These are phyloP conservation scores for Dorcus parallelipipedus DNA, from an alignment of 2,888 invertebrate species.

Conservation along the genomic window DNA sequence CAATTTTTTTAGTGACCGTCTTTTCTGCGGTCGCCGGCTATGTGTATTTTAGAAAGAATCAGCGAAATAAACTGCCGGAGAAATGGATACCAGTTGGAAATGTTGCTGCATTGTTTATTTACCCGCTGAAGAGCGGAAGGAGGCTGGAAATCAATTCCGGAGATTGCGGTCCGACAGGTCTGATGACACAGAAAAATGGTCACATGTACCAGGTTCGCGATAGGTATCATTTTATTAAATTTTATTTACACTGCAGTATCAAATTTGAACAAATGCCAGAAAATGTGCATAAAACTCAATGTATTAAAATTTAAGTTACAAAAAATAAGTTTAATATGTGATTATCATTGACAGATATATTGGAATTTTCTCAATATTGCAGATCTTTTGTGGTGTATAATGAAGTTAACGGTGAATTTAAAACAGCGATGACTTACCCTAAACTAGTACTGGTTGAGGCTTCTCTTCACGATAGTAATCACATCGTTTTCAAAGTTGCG, in stretches of 20 bases:
- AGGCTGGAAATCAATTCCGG: constrained; percentile 38
- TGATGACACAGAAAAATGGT: no score
- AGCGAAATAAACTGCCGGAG: constrained; percentile 22
- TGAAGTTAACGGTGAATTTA: constrained; percentile 22
- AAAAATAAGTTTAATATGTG: no score
- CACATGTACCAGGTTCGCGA: no score
- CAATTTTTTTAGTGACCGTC: no score
- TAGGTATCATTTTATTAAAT: no score
- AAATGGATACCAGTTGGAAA: constrained; percentile 41
- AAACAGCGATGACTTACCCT: constrained; percentile 42
- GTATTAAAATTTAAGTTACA: no score
- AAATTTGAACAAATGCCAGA: no score
- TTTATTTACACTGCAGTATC: no score
- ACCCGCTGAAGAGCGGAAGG: constrained; percentile 46
- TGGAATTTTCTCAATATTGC: neutral
- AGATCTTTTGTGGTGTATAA: constrained; percentile 25
- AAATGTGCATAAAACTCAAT: no score
- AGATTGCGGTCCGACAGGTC: constrained; percentile 19
- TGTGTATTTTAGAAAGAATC: no score
- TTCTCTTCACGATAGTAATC: constrained; percentile 43
- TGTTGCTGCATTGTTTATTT: constrained; percentile 39
- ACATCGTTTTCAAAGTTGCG: constrained; percentile 48
- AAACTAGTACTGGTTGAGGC: constrained; percentile 50
- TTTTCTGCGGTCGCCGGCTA: no score
- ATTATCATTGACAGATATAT: no score